Conservation (phyloP, 2,888 invertebrate species). For the Polia nebulosa region DNA sequence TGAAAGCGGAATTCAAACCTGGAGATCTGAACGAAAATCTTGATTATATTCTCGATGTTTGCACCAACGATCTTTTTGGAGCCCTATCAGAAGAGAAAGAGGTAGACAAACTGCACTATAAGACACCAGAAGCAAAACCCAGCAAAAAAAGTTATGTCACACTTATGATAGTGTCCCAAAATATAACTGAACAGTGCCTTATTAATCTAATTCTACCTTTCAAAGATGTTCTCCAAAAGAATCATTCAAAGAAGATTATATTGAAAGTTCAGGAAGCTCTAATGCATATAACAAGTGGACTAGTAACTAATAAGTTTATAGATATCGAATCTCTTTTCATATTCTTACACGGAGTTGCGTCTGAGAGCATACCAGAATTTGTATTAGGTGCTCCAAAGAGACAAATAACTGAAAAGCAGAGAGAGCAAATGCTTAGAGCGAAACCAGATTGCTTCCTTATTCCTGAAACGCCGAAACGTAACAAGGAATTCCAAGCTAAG, state of each 20-base stretch:
- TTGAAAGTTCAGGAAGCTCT: constrained; percentile 95
- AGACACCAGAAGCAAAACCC: constrained; percentile 95
- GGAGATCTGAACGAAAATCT: constrained; percentile 96
- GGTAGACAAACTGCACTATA: constrained; percentile 95
- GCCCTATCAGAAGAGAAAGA: constrained; percentile 97
- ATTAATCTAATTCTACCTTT: constrained; percentile 95
- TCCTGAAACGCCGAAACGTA: constrained; percentile 93
- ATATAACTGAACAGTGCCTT: constrained; percentile 94
- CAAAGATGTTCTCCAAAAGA: constrained; percentile 94
- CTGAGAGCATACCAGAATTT: constrained; percentile 95
- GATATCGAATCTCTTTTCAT: constrained; percentile 93
- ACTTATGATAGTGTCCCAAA: constrained; percentile 95
- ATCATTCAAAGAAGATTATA: constrained; percentile 95
- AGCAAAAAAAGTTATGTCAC: constrained; percentile 97
- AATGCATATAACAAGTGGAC: constrained; percentile 94
- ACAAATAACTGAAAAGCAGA: constrained; percentile 90
- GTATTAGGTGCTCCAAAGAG: constrained; percentile 89
- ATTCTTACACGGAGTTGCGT: constrained; percentile 95
- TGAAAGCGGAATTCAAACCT: constrained; percentile 93
- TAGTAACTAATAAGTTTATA: constrained; percentile 95
- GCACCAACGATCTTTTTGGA: constrained; percentile 97
- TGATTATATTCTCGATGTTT: constrained; percentile 95
- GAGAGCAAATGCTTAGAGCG: constrained; percentile 88
- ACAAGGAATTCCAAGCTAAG: constrained; percentile 92
- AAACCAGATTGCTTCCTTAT: constrained; percentile 95